A percentile compares a stretch with the other conserved stretches of the same genome.
Evolutionary conservation across 2,113 vertebrate species (phyloP).

Genomic region (Pteruthius melanotis): DNA sequence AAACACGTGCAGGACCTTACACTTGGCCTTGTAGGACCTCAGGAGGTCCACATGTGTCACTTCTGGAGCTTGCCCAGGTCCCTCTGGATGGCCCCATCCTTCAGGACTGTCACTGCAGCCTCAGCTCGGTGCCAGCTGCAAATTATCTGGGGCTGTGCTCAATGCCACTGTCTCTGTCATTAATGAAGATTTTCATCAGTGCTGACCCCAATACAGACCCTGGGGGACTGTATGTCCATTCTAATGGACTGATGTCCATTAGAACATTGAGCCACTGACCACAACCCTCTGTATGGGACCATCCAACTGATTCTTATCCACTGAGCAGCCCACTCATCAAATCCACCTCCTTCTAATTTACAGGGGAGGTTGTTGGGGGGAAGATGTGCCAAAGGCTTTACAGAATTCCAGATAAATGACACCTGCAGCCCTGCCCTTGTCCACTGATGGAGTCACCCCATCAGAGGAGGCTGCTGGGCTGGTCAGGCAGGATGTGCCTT

Average conservation of each 20-base stretch:
- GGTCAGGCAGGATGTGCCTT: neutral
- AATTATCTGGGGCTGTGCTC: neutral
- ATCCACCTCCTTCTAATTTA: neutral
- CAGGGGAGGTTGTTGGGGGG: neutral
- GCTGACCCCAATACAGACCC: neutral
- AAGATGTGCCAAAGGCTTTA: neutral
- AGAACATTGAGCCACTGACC: no score
- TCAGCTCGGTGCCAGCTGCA: neutral
- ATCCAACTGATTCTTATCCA: neutral
- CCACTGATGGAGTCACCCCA: neutral
- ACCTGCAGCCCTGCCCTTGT: neutral
- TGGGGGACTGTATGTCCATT: no score
- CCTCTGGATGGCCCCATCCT: neutral
- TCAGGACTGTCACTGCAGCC: neutral
- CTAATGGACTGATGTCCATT: neutral
- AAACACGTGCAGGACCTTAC: neutral
- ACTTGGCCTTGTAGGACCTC: neutral
- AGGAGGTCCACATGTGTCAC: neutral
- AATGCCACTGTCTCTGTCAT: neutral
- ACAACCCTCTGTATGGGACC: neutral
- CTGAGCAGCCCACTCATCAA: neutral
- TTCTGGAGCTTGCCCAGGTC: neutral
- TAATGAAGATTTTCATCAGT: neutral
- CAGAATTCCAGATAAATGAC: neutral
- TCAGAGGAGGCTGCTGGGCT: neutral